Percentiles rank a stretch among this genome's conserved stretches.
Conservation (phyloP, 2,113 vertebrate genomes). For the Alosa alosa region DNA sequence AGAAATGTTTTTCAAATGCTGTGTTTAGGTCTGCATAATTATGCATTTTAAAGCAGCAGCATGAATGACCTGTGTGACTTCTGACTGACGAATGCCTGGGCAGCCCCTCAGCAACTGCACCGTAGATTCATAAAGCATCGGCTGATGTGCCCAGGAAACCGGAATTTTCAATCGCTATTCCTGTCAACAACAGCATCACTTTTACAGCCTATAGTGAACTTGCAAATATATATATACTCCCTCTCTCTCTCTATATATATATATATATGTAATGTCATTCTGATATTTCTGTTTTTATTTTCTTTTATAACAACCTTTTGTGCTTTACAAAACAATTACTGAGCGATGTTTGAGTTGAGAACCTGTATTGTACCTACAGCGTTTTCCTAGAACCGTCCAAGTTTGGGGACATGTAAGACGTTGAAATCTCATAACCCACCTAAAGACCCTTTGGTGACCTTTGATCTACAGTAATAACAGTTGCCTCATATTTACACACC, state of each 20-base stretch:
- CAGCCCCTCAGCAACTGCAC: constrained; percentile 64
- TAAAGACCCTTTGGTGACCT: background rate
- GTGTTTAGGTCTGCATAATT: constrained; percentile 64
- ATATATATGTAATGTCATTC: constrained; percentile 31
- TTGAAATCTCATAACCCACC: background rate
- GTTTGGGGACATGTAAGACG: background rate
- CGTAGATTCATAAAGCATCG: constrained; percentile 49
- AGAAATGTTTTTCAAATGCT: constrained; percentile 74
- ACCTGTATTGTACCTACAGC: background rate
- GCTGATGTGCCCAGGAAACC: constrained; percentile 24
- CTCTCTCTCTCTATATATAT: too few relatives aligned
- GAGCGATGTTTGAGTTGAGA: background rate
- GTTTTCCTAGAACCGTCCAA: background rate
- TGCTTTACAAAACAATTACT: background rate
- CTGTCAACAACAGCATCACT: constrained; percentile 8
- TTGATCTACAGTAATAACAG: constrained; percentile 8
- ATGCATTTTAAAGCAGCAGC: constrained; percentile 50
- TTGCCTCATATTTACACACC: background rate
- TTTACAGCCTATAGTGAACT: background rate
- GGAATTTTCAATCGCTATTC: constrained; percentile 33
- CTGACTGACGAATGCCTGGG: constrained; percentile 47
- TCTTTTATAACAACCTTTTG: constrained; percentile 6
- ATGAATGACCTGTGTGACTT: constrained; percentile 62
- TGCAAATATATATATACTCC: background rate
- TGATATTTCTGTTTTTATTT: background rate